Percentiles rank a stretch among this genome's conserved stretches.
Conservation (phyloP, 1,140 invertebrate species). For the Cryptotermes secundus region DNA sequence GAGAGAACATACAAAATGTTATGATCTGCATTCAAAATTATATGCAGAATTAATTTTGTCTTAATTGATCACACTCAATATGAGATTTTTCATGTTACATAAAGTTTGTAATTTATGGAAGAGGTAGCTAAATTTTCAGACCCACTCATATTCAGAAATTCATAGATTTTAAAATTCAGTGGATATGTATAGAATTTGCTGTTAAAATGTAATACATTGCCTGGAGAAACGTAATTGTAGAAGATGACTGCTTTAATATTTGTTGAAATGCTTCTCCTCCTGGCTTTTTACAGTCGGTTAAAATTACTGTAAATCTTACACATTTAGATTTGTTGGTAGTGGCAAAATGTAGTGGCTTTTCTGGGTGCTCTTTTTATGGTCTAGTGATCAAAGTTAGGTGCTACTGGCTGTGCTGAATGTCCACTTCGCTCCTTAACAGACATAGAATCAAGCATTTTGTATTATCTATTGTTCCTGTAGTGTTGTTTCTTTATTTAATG, state of each 20-base stretch:
- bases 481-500: neutral
- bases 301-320: neutral
- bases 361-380: constrained; percentile 6
- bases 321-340: constrained; percentile 2
- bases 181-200: too few species aligned
- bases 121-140: too few species aligned
- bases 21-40: too few species aligned
- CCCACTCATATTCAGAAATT: too few species aligned
- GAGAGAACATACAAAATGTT: too few species aligned
- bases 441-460: constrained; percentile 12
- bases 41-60: too few species aligned
- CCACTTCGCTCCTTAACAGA: neutral
- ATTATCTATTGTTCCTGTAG: neutral
- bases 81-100: too few species aligned
- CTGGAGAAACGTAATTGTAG: neutral
- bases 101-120: too few species aligned
- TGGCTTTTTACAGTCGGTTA: neutral
- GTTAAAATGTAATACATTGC: constrained; percentile 6
- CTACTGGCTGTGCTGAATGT: constrained; percentile 17
- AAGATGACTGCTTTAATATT: neutral
- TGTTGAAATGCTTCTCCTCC: neutral
- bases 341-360: constrained; percentile 29
- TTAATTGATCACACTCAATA: too few species aligned
- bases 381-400: constrained; percentile 7
- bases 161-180: too few species aligned